phyloP scores from a whole-genome alignment of 1,140 invertebrate genomes.

The Apis dorsata region DNA sequence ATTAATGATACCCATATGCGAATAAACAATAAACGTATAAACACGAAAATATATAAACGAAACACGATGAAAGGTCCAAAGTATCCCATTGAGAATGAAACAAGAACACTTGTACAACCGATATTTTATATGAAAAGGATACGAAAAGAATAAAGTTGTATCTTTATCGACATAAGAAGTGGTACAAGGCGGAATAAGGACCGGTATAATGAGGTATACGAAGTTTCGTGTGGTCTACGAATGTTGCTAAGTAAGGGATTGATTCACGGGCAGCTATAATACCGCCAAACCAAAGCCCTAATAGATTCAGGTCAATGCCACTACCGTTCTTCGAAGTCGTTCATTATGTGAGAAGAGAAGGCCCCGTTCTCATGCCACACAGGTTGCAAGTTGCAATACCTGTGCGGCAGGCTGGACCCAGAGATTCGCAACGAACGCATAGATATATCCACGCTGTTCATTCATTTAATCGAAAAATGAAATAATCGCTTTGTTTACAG shows the following conservation, averaged over 20 bases:
- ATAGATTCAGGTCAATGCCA: conserved; percentile 71
- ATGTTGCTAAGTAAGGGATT: conserved; percentile 67
- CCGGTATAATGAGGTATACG: conserved; percentile 51
- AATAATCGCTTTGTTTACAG: neutral
- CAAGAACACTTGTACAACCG: too few relatives aligned
- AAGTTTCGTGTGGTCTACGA: conserved; percentile 61
- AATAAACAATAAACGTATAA: too few relatives aligned
- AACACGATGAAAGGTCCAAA: neutral
- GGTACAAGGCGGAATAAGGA: conserved; percentile 21
- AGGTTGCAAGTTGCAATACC: conserved; percentile 61
- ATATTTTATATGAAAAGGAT: neutral
- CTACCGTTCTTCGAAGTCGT: conserved; percentile 67
- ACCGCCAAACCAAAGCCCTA: conserved; percentile 67
- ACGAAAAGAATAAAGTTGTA: conserved; percentile 17
- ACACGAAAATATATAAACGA: neutral
- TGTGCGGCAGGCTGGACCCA: conserved; percentile 42
- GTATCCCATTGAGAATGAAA: too few relatives aligned
- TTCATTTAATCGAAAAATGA: neutral
- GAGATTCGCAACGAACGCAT: conserved; percentile 43
- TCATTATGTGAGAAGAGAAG: conserved; percentile 66
- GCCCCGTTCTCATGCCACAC: conserved; percentile 65
- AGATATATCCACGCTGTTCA: conserved; percentile 20
- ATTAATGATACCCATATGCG: too few relatives aligned
- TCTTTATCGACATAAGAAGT: conserved; percentile 6
- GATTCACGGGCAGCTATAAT: conserved; percentile 70